Percentiles rank a stretch among this genome's conserved stretches.
Evolutionary conservation across 2,113 vertebrate genomes (phyloP).

Genomic region (Tachycineta bicolor): DNA sequence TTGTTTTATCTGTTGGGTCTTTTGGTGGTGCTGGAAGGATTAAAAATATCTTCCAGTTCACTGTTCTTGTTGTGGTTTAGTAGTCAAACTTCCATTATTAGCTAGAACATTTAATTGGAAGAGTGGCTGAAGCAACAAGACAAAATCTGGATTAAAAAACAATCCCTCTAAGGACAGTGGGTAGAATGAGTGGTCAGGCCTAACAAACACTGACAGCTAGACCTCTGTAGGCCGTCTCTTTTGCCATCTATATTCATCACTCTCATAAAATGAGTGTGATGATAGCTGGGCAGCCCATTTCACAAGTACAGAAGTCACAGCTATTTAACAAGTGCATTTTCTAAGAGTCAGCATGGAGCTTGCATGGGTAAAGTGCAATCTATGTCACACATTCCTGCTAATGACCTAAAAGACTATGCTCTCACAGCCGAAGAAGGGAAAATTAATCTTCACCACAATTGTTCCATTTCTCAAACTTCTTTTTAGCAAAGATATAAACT

Average conservation of each 20-base stretch:
- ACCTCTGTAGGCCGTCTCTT: not conserved
- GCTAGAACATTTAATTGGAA: not conserved
- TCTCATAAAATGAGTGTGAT: not conserved
- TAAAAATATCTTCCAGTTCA: not conserved
- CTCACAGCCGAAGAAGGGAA: slow-evolving; percentile 22
- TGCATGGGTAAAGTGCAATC: not conserved
- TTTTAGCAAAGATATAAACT: slow-evolving; percentile 71
- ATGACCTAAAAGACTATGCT: slow-evolving; percentile 46
- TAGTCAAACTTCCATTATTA: not conserved
- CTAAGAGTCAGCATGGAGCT: slow-evolving; percentile 8
- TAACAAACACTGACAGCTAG: not conserved
- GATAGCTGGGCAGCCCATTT: not conserved
- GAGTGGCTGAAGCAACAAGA: not conserved
- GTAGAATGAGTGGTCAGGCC: not conserved
- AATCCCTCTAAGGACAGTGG: not conserved
- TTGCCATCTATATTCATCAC: not conserved
- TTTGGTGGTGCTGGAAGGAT: not conserved
- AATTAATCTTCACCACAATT: slow-evolving; percentile 63
- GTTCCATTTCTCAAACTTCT: slow-evolving; percentile 71
- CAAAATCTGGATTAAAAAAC: not conserved
- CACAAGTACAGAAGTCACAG: not conserved
- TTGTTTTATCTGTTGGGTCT: not conserved
- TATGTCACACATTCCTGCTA: slow-evolving; percentile 35
- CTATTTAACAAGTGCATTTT: slow-evolving; percentile 18
- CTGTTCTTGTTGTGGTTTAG: not conserved